Percentiles rank a stretch among this genome's conserved stretches.
phyloP scores from a whole-genome alignment of 2,113 vertebrate genomes.

The Pipra filicauda region DNA sequence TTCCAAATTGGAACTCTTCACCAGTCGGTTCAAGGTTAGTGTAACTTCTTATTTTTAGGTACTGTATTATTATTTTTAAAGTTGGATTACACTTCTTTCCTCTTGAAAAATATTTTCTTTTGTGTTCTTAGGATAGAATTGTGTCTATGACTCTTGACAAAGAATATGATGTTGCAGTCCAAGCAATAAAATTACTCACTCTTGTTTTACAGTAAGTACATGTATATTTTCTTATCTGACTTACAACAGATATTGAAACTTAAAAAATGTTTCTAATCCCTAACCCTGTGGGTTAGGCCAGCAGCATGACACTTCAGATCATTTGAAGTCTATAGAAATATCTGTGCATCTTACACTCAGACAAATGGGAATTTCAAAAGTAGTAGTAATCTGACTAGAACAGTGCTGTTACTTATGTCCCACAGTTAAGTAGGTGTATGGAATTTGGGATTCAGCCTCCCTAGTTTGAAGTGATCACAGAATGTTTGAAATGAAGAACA shows the following conservation, averaged over 20 bases:
- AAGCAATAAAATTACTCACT: slow-evolving; percentile 98
- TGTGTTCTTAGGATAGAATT: slow-evolving; percentile 87
- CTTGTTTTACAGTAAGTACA: slow-evolving; percentile 96
- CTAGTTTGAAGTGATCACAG: rapidly evolving
- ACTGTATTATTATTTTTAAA: neutral
- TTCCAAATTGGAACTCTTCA: slow-evolving; percentile 97
- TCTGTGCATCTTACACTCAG: rapidly evolving
- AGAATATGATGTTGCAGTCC: slow-evolving; percentile 98
- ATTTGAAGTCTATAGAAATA: neutral
- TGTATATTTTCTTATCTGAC: neutral
- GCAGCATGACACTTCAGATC: neutral
- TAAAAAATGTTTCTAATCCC: neutral
- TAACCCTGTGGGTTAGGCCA: neutral
- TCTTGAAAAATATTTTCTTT: slow-evolving; percentile 46
- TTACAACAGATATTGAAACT: neutral
- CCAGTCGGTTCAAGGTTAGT: slow-evolving; percentile 97
- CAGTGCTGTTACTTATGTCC: neutral
- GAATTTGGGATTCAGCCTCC: neutral
- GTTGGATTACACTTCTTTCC: neutral
- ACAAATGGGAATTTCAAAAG: neutral
- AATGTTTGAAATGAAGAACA: neutral
- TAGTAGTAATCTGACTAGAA: neutral
- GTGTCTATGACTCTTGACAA: slow-evolving; percentile 99
- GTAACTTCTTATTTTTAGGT: slow-evolving; percentile 6
- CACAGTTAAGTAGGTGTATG: neutral